Conservation (phyloP, 2,797 vertebrate species). For the Rhinella marina region DNA sequence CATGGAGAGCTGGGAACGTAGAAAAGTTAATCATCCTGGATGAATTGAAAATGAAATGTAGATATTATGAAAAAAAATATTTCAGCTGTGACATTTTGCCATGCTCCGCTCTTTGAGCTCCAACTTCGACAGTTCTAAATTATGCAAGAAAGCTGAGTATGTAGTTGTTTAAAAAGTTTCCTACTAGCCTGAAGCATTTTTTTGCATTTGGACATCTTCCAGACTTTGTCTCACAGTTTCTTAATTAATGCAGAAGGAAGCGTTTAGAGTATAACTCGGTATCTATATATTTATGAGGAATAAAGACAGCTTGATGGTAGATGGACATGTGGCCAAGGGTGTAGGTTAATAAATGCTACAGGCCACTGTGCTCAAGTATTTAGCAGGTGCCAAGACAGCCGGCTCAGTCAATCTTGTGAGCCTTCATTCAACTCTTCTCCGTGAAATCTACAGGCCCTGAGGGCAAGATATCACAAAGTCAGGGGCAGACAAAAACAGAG, state of each 20-base stretch:
- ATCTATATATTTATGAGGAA: conserved; percentile 29
- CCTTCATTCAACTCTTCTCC: conserved; percentile 23
- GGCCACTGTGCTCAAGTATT: conserved; percentile 17
- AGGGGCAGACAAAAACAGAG: conserved; percentile 18
- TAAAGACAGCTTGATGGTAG: conserved; percentile 42
- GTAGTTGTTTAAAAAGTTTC: conserved; percentile 48
- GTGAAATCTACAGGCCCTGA: conserved; percentile 19
- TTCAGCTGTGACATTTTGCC: conserved; percentile 46
- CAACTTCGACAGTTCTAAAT: conserved; percentile 53
- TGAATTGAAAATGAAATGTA: conserved; percentile 30
- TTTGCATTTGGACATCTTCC: conserved; percentile 45
- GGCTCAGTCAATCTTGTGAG: conserved; percentile 14
- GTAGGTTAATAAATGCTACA: conserved; percentile 54
- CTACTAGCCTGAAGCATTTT: conserved; percentile 46
- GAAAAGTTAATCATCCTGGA: neutral
- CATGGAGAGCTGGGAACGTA: neutral
- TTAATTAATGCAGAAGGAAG: conserved; percentile 40
- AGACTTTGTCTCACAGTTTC: conserved; percentile 36
- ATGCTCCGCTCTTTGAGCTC: conserved; percentile 44
- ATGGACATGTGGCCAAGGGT: conserved; percentile 52
- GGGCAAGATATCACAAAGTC: conserved; percentile 36
- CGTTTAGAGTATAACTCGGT: conserved; percentile 15
- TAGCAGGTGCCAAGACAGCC: conserved; percentile 48
- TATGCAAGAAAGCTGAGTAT: conserved; percentile 51
- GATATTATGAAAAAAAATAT: conserved; percentile 22